Evolutionary conservation across 2,888 invertebrate genomes (phyloP).

Genomic region (Augochlorella aurata): DNA sequence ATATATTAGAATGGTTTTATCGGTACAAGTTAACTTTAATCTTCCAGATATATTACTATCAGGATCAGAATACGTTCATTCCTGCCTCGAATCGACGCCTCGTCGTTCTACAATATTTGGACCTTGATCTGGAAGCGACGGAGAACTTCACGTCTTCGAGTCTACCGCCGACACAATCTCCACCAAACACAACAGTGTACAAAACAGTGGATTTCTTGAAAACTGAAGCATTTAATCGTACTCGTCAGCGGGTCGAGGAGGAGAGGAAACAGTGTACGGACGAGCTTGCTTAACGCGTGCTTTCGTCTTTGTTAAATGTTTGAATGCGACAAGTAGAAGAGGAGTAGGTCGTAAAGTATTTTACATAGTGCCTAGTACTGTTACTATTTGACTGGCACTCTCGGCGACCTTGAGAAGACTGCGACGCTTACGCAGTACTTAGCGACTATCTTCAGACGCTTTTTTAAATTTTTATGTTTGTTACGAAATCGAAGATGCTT

Average conservation of each 20-base stretch:
- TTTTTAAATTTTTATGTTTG: conserved; percentile 44
- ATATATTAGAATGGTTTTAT: not conserved
- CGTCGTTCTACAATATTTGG: conserved; percentile 90
- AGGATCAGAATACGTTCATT: conserved; percentile 77
- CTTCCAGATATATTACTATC: conserved; percentile 80
- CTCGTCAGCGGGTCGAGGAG: conserved; percentile 90
- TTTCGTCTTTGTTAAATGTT: conserved; percentile 9
- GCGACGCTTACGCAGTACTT: conserved; percentile 50
- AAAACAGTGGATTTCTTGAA: conserved; percentile 97
- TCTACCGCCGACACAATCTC: conserved; percentile 80
- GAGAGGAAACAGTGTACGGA: conserved; percentile 83
- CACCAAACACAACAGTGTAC: conserved; percentile 86
- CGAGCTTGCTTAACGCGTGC: conserved; percentile 71
- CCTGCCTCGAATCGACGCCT: conserved; percentile 78
- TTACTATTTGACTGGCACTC: conserved; percentile 37
- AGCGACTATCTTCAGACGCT: conserved; percentile 24
- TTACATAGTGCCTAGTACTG: conserved; percentile 43
- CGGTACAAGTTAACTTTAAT: conserved; percentile 7
- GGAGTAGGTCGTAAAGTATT: conserved; percentile 11
- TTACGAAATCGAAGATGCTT: conserved; percentile 39
- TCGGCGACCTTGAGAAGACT: conserved; percentile 36
- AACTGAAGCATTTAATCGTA: conserved; percentile 95
- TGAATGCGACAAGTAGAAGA: conserved; percentile 3
- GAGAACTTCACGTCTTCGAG: conserved; percentile 78
- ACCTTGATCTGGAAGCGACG: conserved; percentile 89